phyloP scores from a whole-genome alignment of 2,888 invertebrate species.

The Drosophila helvetica region DNA sequence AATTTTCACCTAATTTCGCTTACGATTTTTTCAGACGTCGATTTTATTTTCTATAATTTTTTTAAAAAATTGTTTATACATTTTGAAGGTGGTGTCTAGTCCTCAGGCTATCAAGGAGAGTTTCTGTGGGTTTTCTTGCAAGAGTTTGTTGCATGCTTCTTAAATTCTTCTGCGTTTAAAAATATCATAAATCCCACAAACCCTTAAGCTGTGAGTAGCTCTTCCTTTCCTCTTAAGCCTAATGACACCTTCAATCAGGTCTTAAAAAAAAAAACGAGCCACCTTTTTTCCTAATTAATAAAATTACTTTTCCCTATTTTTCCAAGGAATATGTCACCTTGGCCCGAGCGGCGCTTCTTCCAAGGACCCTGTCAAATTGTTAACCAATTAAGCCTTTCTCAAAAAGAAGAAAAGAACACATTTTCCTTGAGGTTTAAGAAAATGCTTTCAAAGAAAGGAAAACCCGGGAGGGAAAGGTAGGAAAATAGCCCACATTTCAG shows the following conservation, averaged over 20 bases:
- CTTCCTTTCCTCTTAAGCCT: neutral
- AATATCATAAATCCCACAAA: too few relatives aligned
- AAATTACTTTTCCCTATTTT: slow-evolving; percentile 3
- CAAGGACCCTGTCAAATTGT: slow-evolving; percentile 35
- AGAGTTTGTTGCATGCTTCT: too few relatives aligned
- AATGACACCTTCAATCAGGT: neutral
- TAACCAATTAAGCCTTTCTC: slow-evolving; percentile 36
- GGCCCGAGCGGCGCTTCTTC: neutral
- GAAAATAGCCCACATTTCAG: slow-evolving; percentile 3
- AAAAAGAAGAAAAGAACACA: slow-evolving; percentile 17
- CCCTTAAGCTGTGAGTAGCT: too few relatives aligned
- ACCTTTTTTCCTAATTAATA: neutral
- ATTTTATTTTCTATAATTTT: too few relatives aligned
- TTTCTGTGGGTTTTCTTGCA: too few relatives aligned
- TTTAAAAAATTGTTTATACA: too few relatives aligned
- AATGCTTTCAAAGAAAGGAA: slow-evolving; percentile 10
- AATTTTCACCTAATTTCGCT: too few relatives aligned
- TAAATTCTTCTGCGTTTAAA: too few relatives aligned
- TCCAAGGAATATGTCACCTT: slow-evolving; percentile 18
- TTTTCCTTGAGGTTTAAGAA: slow-evolving; percentile 5
- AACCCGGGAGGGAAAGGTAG: neutral
- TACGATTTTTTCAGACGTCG: too few relatives aligned
- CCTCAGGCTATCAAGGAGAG: too few relatives aligned
- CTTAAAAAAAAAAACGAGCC: neutral
- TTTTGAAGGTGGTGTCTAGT: too few relatives aligned